Conservation (phyloP, 1,140 invertebrate species). For the Apis florea region DNA sequence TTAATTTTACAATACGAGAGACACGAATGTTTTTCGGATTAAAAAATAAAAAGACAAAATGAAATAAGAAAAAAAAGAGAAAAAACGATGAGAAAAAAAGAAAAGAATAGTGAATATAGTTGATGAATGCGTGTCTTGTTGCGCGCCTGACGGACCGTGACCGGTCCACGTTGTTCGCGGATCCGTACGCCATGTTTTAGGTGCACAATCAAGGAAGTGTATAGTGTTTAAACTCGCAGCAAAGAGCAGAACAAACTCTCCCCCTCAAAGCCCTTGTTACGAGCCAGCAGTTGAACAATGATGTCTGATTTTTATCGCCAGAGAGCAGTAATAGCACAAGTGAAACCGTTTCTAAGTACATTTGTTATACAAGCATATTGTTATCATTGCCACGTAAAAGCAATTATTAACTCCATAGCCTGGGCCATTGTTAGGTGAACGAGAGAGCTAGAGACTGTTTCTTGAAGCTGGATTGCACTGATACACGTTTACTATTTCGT, state of each 20-base stretch:
- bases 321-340: constrained; percentile 66
- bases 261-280: constrained; percentile 63
- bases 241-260: constrained; percentile 50
- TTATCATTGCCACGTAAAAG: constrained; percentile 69
- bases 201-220: constrained; percentile 58
- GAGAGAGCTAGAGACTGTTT: constrained; percentile 63
- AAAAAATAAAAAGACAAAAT: constrained; percentile 11
- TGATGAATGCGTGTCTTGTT: constrained; percentile 47
- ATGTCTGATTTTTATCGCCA: constrained; percentile 65
- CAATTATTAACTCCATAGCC: constrained; percentile 69
- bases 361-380: constrained; percentile 71
- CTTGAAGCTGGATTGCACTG: constrained; percentile 59
- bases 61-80: constrained; percentile 25
- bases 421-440: constrained; percentile 67
- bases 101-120: constrained; percentile 30
- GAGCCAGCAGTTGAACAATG: constrained; percentile 65
- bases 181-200: constrained; percentile 54
- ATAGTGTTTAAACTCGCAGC: constrained; percentile 61
- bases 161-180: constrained; percentile 51
- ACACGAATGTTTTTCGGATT: constrained; percentile 15
- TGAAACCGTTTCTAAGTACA: constrained; percentile 68
- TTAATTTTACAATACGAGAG: constrained; percentile 61
- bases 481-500: not conserved
- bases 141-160: constrained; percentile 61
- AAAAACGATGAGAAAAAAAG: constrained; percentile 27